Base-by-base conservation (phyloP, 2,888 invertebrate species). In the Syrphus vitripennis region DNA sequence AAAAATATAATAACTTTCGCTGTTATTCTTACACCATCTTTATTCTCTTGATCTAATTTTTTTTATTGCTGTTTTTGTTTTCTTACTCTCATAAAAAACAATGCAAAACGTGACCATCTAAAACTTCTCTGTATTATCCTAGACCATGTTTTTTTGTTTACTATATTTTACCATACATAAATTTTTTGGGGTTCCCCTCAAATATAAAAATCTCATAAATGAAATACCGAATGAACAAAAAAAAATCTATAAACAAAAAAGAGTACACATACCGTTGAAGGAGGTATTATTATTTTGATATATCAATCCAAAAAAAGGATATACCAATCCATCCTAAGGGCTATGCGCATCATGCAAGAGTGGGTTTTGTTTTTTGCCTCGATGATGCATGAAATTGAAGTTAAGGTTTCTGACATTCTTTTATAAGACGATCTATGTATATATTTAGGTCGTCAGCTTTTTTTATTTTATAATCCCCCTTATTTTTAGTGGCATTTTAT, bases 341-440 rank as follows among this genome's bases (percentile, higher is more conserved):
- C 14, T 37, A 37, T 21, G 34, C 50, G 50, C 24, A 24, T 34
- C 31, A 37, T 14, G 57, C 57, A 57, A 34, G 57, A 12, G 5
- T 37, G 16, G 21, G n/a, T 29, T 14, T 29, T 55, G 14, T 29
- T 53, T 57, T 19, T 37, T 37, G 19, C n/a, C 14, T 45, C 24
- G 16, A 7, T 65, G 65, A 45, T 65, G 19, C 65, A 65, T 45
- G 45, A 65, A 65, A 65, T 65, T 40, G 45, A 65, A 65, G 26
- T 45, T 19, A 45, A 40, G n/a, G n/a, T n/a, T 37, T 21, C 10
- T 26, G 24, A 61, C 61, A 61, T 61, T 61, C 61, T 61, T 61
- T 14, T 4, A 59, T 12, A 26, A 40, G 24, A 21, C 42, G 37
- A 37, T 59, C 2, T 40, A 24, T 26, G 12, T 21, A n/a, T n/a